These are phyloP conservation scores for Puntigrus tetrazona DNA, from an alignment of 2,113 vertebrate species.

Conservation along the genomic window DNA sequence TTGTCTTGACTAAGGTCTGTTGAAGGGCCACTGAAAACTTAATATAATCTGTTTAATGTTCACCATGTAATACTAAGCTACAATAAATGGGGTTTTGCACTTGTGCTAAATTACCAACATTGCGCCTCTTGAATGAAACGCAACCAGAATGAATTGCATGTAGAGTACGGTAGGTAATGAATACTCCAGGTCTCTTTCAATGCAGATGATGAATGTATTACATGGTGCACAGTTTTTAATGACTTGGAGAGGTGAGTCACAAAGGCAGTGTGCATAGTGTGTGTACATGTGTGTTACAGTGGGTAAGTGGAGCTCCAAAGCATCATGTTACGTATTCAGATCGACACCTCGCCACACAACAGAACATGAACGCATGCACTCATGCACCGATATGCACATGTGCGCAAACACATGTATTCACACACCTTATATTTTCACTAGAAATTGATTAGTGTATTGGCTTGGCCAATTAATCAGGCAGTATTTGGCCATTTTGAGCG, in stretches of 20 bases:
- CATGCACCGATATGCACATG: constrained; percentile 16
- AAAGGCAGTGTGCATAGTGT: background rate
- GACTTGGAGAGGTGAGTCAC: background rate
- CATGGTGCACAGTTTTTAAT: constrained; percentile 20
- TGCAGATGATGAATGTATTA: constrained; percentile 17
- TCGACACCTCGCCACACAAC: constrained; percentile 14
- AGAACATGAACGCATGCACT: constrained; percentile 3
- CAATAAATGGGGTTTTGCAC: background rate
- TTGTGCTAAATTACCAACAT: background rate
- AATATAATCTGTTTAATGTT: too few species aligned
- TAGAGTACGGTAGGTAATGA: background rate
- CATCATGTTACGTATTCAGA: constrained; percentile 25
- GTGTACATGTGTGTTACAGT: constrained; percentile 28
- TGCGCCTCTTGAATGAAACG: background rate
- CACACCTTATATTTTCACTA: background rate
- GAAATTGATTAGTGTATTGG: background rate
- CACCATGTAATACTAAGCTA: background rate
- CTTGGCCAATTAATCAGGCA: background rate
- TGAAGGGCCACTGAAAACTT: too few species aligned
- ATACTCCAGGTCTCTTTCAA: background rate
- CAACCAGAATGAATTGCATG: background rate
- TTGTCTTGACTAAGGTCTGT: background rate
- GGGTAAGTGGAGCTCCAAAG: constrained; percentile 31
- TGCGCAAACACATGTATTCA: constrained; percentile 24
- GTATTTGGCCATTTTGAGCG: background rate